Percentiles rank a stretch among this genome's conserved stretches.
Conservation (phyloP, 2,888 invertebrate species). For the Platerodrilus igneus region DNA sequence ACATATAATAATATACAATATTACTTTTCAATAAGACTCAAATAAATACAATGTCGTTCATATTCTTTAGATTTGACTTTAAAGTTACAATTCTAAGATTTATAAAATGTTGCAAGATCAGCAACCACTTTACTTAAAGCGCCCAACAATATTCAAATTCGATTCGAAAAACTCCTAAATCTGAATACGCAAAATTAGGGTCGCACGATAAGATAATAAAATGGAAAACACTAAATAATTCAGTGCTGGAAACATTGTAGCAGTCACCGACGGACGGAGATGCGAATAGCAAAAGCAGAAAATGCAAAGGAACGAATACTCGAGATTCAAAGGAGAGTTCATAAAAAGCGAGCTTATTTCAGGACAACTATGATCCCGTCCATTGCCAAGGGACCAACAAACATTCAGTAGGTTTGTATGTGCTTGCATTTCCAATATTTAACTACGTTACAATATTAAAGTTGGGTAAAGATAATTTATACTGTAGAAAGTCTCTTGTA, state of each 20-base stretch:
- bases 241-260: constrained; percentile 20
- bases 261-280: constrained; percentile 16
- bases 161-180: too few species aligned
- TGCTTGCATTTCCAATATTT: constrained; percentile 17
- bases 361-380: constrained; percentile 19
- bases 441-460: constrained; percentile 12
- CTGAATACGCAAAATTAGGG: too few species aligned
- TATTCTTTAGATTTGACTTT: too few species aligned
- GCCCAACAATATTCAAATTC: too few species aligned
- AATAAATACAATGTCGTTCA: too few species aligned
- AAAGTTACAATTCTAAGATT: too few species aligned
- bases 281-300: constrained; percentile 15
- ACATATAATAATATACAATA: too few species aligned
- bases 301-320: constrained; percentile 21
- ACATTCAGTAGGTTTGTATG: constrained; percentile 16
- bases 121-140: too few species aligned
- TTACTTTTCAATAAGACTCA: too few species aligned
- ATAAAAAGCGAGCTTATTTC: constrained; percentile 23
- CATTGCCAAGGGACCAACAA: constrained; percentile 22
- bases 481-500: too few species aligned
- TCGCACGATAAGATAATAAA: constrained; percentile 19
- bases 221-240: constrained; percentile 20
- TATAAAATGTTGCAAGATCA: too few species aligned
- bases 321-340: constrained; percentile 18
- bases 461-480: too few species aligned